These are phyloP conservation scores for Gorsachius magnificus DNA, from an alignment of 2,797 vertebrate genomes.

Conservation along the genomic window DNA sequence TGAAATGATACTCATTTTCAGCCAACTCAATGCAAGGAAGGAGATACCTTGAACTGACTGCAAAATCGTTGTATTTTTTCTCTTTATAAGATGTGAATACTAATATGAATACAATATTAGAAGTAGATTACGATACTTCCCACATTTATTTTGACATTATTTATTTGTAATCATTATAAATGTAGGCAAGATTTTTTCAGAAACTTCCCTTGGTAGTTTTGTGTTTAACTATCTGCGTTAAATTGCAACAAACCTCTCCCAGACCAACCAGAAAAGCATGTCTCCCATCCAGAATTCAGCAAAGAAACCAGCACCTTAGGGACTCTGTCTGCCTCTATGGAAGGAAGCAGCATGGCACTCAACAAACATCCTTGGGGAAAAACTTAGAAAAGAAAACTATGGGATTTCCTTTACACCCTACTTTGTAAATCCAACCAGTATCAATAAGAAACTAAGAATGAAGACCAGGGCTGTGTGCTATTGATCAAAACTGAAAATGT, in stretches of 20 bases:
- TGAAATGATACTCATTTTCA: not conserved
- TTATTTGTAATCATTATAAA: not conserved
- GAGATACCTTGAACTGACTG: not conserved
- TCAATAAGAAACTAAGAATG: not conserved
- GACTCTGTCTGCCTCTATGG: not conserved
- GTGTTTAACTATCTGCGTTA: not conserved
- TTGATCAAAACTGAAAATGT: not conserved
- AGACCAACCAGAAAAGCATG: not conserved
- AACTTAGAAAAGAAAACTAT: not conserved
- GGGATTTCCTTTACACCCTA: not conserved
- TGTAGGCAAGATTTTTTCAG: not conserved
- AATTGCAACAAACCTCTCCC: not conserved
- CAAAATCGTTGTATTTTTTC: not conserved
- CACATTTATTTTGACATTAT: not conserved
- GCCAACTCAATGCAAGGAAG: not conserved
- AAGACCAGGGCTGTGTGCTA: not conserved
- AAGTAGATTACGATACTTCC: not conserved
- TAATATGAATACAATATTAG: not conserved
- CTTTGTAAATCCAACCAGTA: not conserved
- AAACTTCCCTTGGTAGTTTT: not conserved
- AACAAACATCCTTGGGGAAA: not conserved
- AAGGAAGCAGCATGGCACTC: not conserved
- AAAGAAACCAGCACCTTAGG: not conserved
- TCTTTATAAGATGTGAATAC: not conserved
- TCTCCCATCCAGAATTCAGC: not conserved